Evolutionary conservation across 2,888 invertebrate genomes (phyloP).

Genomic region (Watsonalla binaria): DNA sequence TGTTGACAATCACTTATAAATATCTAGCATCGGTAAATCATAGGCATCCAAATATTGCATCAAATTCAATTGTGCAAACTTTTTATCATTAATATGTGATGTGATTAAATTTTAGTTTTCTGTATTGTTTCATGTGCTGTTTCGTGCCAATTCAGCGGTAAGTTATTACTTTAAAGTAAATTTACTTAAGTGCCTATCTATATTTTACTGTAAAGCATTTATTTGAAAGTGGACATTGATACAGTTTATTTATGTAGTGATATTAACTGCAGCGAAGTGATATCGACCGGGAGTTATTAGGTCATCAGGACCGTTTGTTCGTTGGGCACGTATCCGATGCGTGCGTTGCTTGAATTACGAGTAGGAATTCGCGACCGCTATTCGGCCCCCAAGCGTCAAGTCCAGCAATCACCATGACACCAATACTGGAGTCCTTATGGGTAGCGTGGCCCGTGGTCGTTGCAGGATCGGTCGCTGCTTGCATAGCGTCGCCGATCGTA

Average conservation of each 20-base stretch:
- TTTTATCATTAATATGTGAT: not conserved
- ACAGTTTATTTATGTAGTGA: constrained; percentile 30
- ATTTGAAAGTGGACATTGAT: constrained; percentile 6
- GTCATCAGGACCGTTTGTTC: constrained; percentile 67
- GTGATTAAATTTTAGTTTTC: constrained; percentile 3
- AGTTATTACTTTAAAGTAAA: constrained; percentile 30
- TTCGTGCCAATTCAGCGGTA: constrained; percentile 52
- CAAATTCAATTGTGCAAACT: not conserved
- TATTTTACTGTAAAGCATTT: not conserved
- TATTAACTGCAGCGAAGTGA: constrained; percentile 38
- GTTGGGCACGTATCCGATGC: constrained; percentile 61
- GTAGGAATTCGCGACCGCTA: constrained; percentile 77
- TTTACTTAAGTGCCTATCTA: not conserved
- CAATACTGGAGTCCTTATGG: constrained; percentile 63
- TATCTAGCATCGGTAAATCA: not conserved
- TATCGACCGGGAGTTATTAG: constrained; percentile 62
- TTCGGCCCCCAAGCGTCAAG: constrained; percentile 56
- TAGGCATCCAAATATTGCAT: not conserved
- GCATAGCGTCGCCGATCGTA: constrained; percentile 48
- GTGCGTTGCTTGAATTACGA: constrained; percentile 72
- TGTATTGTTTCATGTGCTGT: constrained; percentile 71
- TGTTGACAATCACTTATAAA: not conserved
- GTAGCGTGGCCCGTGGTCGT: constrained; percentile 36
- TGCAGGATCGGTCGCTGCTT: constrained; percentile 35
- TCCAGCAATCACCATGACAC: constrained; percentile 64